Conservation (phyloP, 2,797 vertebrate genomes). For the Sebastes miniatus region DNA sequence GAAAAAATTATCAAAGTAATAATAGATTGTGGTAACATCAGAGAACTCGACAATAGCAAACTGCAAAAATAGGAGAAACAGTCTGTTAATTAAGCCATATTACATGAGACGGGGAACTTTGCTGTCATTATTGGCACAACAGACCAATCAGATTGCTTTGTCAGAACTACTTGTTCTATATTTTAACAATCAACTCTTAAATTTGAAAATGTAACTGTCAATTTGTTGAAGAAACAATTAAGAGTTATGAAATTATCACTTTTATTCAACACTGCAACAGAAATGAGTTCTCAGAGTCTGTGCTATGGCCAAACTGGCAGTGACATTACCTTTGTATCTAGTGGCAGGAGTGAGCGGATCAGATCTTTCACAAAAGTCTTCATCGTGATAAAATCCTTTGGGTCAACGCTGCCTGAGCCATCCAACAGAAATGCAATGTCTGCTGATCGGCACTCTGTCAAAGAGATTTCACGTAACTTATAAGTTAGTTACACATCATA, state of each 20-base stretch:
- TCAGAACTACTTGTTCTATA: no score
- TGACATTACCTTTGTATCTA: constrained; percentile 48
- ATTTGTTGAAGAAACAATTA: not conserved
- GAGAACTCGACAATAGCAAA: constrained; percentile 77
- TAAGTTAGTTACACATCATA: not conserved
- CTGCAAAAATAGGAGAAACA: constrained; percentile 52
- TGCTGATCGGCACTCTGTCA: constrained; percentile 67
- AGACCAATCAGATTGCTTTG: no score
- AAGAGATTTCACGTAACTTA: not conserved
- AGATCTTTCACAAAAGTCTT: constrained; percentile 68
- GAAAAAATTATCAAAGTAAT: constrained; percentile 34
- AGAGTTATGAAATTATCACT: not conserved
- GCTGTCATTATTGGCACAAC: no score
- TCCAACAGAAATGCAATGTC: constrained; percentile 81
- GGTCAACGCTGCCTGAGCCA: constrained; percentile 67
- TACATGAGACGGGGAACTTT: fast-evolving
- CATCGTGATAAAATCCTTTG: constrained; percentile 26
- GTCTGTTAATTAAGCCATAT: not conserved
- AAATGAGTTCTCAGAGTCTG: not conserved
- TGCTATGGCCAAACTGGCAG: no score
- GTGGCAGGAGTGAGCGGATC: constrained; percentile 7
- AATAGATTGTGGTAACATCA: fast-evolving
- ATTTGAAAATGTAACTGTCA: not conserved
- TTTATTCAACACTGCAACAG: not conserved
- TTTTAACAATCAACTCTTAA: not conserved